These are phyloP conservation scores for Siniperca chuatsi DNA, from an alignment of 2,113 vertebrate species.

Conservation along the genomic window DNA sequence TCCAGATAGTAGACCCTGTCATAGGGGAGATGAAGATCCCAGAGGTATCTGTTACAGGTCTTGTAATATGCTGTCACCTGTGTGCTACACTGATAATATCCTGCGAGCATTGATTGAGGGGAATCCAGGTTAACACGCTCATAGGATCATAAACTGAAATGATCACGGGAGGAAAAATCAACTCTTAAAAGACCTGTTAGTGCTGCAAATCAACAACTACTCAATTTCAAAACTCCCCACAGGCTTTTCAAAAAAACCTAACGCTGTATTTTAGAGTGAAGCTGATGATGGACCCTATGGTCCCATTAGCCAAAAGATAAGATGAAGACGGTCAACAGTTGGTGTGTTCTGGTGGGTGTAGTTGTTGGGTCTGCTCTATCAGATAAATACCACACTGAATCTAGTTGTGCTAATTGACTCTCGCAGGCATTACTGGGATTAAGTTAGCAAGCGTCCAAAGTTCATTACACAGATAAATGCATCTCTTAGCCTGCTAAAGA, in stretches of 20 bases:
- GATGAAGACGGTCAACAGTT: conserved; percentile 73
- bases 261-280: conserved; percentile 57
- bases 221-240: conserved; percentile 75
- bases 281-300: conserved; percentile 77
- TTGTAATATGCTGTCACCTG: conserved; percentile 77
- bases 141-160: conserved; percentile 48
- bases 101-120: conserved; percentile 65
- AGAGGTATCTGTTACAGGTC: conserved; percentile 74
- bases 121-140: conserved; percentile 70
- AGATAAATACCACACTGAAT: conserved; percentile 82
- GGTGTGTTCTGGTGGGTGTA: conserved; percentile 58
- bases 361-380: conserved; percentile 66
- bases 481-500: conserved; percentile 80
- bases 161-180: conserved; percentile 53
- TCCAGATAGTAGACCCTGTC: conserved; percentile 73
- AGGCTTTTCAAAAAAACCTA: conserved; percentile 57
- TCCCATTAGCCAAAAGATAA: conserved; percentile 79
- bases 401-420: conserved; percentile 84
- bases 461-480: conserved; percentile 85
- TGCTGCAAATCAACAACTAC: conserved; percentile 75
- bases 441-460: conserved; percentile 83
- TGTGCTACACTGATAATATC: conserved; percentile 53
- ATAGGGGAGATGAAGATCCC: conserved; percentile 74
- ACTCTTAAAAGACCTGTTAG: conserved; percentile 75
- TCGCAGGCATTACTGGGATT: conserved; percentile 85